Conservation (phyloP, 2,113 vertebrate genomes). For the Daubentonia madagascariensis region DNA sequence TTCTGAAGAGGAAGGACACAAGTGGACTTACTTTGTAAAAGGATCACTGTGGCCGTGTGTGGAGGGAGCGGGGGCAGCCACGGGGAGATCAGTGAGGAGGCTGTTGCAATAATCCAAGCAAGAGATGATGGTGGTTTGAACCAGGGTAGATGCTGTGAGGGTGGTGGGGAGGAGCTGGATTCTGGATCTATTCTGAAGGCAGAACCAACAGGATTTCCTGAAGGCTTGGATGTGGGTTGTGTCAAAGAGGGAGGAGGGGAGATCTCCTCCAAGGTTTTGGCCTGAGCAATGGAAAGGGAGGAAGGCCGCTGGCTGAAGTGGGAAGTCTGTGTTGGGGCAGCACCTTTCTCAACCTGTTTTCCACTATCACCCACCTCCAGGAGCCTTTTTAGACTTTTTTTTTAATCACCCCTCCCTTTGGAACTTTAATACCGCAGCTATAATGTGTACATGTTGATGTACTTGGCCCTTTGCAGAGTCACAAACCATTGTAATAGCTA, state of each 20-base stretch:
- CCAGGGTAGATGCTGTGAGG: background rate
- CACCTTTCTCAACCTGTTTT: background rate
- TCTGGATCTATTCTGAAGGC: slow-evolving; percentile 21
- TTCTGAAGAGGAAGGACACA: background rate
- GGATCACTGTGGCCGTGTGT: background rate
- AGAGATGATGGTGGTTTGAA: background rate
- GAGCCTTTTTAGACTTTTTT: background rate
- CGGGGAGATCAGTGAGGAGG: background rate
- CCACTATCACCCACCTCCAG: background rate
- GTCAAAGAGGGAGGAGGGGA: background rate
- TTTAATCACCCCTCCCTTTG: background rate
- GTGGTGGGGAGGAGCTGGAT: background rate
- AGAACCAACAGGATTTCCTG: slow-evolving; percentile 21
- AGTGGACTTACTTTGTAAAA: background rate
- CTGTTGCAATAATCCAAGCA: background rate
- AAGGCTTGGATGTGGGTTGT: slow-evolving; percentile 4
- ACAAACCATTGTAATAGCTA: background rate
- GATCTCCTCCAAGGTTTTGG: background rate
- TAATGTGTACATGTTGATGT: background rate
- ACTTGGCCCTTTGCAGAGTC: background rate
- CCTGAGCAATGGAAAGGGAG: background rate
- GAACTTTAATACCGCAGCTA: background rate
- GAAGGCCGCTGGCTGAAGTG: background rate
- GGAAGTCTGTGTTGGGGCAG: background rate
- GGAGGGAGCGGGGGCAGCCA: background rate